Base-by-base conservation (phyloP, 2,797 vertebrate species). In the Taeniopygia guttata region DNA sequence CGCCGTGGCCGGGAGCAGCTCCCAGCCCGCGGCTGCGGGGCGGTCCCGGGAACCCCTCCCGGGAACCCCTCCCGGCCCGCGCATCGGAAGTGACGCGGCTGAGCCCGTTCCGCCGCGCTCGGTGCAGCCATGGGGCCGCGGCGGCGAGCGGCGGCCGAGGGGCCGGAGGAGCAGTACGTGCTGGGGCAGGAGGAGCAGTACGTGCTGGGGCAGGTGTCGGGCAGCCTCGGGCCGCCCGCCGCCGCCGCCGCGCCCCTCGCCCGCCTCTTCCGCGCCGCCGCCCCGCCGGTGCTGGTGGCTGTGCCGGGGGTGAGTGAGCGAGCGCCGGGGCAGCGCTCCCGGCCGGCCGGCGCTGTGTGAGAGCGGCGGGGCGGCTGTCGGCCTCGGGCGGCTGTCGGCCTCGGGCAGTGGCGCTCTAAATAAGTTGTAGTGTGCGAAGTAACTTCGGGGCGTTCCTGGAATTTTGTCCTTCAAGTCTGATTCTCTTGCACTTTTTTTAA, bases 381-480 rank as follows among this genome's bases (percentile, higher is more conserved):
- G 54, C 11, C n/a, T n/a, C n/a, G n/a, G n/a, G 51, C 19, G 1
- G 29, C 5, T 6, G 4, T 3, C 20, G 32, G 72, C 40, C 46
- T 19, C 11, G 1, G 13, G 11, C 8, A 8, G 13, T 0, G 42
- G 32, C 4, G 9, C 13, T 32, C 10, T 30, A 1, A 10, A 7
- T 15, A 5, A 14, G 13, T 1, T 5, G 1, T 17, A 1, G 5
- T 1, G 1, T 10, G 3, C 16, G 6, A 36, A 45, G 11, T 25
- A 26, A 4, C 0, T 5, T 16, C 3, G 4, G 15, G 27, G 11
- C 3, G 1, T 15, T 74, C 13, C 12, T 26, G 15, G 63, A 30
- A 25, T 49, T 67, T 7, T 43, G 27, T 51, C 20, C 19, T 54
- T n/a, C 8, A 43, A 48, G 21, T 60, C 43, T 26, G 7, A 22